phyloP scores from a whole-genome alignment of 2,797 vertebrate species.

The Scomberomorus guttatus region DNA sequence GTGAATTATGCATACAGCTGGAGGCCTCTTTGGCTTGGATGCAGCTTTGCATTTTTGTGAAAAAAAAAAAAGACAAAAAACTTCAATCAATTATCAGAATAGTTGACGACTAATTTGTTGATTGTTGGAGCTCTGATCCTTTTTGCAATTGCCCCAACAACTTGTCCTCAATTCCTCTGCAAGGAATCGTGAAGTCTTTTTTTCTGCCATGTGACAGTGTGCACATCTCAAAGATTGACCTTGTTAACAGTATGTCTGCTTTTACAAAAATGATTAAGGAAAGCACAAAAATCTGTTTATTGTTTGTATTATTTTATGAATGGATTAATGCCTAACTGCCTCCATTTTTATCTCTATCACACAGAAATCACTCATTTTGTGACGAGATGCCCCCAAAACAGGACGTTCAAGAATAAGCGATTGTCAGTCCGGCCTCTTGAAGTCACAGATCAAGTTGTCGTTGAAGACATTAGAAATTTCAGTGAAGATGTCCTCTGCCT shows the following conservation, averaged over 20 bases:
- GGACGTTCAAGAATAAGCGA: slow-evolving; percentile 62
- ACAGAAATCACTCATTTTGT: slow-evolving; percentile 78
- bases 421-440: slow-evolving; percentile 76
- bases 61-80: no score
- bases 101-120: no score
- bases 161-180: no score
- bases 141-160: background rate
- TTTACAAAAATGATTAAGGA: background rate
- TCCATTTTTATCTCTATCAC: background rate
- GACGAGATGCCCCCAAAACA: slow-evolving; percentile 65
- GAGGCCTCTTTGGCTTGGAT: no score
- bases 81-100: no score
- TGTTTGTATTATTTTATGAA: background rate
- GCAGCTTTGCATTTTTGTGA: no score
- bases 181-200: no score
- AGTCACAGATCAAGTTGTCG: slow-evolving; percentile 63
- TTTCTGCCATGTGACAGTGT: background rate
- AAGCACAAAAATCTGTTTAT: background rate
- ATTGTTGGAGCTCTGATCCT: no score
- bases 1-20: no score
- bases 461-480: slow-evolving; percentile 62
- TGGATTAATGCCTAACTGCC: background rate
- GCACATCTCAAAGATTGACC: no score
- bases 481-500: slow-evolving; percentile 66
- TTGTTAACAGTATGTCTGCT: no score